Conservation (phyloP, 2,113 vertebrate genomes). For the Rhinoptilus africanus region DNA sequence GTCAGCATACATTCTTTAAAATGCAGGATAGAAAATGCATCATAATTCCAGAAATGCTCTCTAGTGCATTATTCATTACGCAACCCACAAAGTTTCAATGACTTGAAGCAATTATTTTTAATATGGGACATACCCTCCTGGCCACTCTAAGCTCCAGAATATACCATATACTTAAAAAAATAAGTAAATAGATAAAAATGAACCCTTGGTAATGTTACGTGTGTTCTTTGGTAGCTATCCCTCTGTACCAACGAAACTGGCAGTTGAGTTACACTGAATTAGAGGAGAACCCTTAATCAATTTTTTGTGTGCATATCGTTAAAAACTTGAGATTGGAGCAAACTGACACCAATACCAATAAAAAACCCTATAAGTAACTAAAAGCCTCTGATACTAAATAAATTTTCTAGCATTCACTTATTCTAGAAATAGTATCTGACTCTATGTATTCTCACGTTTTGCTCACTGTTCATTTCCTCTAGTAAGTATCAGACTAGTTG, state of each 20-base stretch:
- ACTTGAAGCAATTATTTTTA: neutral
- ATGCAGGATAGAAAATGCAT: neutral
- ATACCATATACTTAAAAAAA: neutral
- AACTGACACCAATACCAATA: neutral
- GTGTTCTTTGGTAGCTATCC: neutral
- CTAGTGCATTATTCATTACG: neutral
- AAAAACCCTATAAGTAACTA: neutral
- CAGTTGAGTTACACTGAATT: neutral
- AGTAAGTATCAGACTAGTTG: neutral
- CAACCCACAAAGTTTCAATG: neutral
- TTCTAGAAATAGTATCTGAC: neutral
- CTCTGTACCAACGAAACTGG: neutral
- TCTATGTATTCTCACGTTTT: neutral
- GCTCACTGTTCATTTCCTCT: neutral
- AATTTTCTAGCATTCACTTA: neutral
- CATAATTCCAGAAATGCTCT: neutral
- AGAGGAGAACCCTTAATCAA: neutral
- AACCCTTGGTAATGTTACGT: neutral
- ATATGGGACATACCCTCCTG: neutral
- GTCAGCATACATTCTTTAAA: neutral
- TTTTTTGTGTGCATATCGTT: neutral
- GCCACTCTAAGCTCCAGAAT: neutral
- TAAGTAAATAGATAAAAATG: neutral
- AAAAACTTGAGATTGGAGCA: neutral
- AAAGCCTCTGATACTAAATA: neutral